phyloP scores from a whole-genome alignment of 2,888 invertebrate species.

The Erebia palarica region DNA sequence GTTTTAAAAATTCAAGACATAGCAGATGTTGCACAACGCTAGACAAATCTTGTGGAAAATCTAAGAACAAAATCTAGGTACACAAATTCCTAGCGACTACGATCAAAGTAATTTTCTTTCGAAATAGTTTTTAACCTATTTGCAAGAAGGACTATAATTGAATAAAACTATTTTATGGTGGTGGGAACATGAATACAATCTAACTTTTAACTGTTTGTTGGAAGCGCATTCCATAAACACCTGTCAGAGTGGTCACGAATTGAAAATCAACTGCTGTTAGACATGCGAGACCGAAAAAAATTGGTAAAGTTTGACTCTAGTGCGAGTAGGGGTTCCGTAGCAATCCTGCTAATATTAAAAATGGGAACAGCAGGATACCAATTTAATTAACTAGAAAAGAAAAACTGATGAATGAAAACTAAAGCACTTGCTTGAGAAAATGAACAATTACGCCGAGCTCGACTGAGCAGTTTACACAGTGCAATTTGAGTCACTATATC shows the following conservation, averaged over 20 bases:
- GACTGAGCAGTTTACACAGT: neutral
- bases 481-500: neutral
- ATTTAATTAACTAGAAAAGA: too few species aligned
- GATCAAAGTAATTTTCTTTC: neutral
- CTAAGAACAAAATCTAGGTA: neutral
- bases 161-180: slow-evolving; percentile 17
- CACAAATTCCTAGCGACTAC: neutral
- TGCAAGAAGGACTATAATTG: slow-evolving; percentile 21
- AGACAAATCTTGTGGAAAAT: neutral
- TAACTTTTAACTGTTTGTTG: slow-evolving; percentile 63
- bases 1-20: slow-evolving; percentile 2
- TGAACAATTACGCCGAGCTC: slow-evolving; percentile 19
- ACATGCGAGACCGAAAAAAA: slow-evolving; percentile 60
- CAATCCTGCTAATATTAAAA: too few species aligned
- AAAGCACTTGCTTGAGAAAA: slow-evolving; percentile 7
- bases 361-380: too few species aligned
- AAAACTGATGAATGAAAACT: too few species aligned
- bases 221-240: slow-evolving; percentile 63
- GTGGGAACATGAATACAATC: slow-evolving; percentile 49
- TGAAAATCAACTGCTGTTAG: slow-evolving; percentile 63
- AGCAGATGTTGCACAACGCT: neutral
- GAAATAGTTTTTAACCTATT: slow-evolving; percentile 17
- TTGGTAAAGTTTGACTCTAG: slow-evolving; percentile 10
- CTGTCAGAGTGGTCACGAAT: slow-evolving; percentile 70
- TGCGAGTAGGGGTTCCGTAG: neutral